Evolutionary conservation across 1,140 invertebrate species (phyloP).

Genomic region (Heliothis virescens): DNA sequence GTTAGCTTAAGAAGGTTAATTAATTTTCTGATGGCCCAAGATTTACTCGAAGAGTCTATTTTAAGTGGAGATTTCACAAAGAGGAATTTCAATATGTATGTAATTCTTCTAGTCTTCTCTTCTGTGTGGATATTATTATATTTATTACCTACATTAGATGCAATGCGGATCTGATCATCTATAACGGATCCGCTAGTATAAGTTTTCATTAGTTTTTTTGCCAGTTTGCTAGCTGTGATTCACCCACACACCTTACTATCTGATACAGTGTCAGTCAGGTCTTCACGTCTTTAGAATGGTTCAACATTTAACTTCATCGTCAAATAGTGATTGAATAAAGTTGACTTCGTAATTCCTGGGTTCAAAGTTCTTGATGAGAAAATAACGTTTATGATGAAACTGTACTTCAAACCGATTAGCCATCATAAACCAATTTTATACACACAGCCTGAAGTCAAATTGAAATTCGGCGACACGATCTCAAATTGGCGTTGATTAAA

Average conservation of each 20-base stretch:
- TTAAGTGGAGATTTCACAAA: too few species aligned
- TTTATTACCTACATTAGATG: background rate
- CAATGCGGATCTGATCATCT: constrained; percentile 7
- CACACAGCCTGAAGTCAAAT: constrained; percentile 12
- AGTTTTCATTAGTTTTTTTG: constrained; percentile 26
- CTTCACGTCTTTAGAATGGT: too few species aligned
- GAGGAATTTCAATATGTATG: too few species aligned
- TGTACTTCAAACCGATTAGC: background rate
- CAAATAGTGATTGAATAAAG: too few species aligned
- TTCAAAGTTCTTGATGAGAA: background rate
- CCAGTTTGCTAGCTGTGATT: constrained; percentile 15
- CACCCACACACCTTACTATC: constrained; percentile 21
- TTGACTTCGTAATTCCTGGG: too few species aligned
- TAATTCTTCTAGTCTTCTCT: too few species aligned
- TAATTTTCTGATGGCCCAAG: too few species aligned
- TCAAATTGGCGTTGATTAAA: constrained; percentile 34
- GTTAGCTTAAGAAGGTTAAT: too few species aligned
- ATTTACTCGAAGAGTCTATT: too few species aligned
- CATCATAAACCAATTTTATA: constrained; percentile 30
- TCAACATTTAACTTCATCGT: too few species aligned
- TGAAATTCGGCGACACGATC: constrained; percentile 1
- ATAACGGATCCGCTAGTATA: constrained; percentile 19
- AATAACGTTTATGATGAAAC: constrained; percentile 19
- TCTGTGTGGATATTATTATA: background rate
- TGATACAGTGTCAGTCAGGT: constrained; percentile 24